Evolutionary conservation across 64 coral and sea anemone genomes (phyloP).

Genomic region (Platygyra sinensis): DNA sequence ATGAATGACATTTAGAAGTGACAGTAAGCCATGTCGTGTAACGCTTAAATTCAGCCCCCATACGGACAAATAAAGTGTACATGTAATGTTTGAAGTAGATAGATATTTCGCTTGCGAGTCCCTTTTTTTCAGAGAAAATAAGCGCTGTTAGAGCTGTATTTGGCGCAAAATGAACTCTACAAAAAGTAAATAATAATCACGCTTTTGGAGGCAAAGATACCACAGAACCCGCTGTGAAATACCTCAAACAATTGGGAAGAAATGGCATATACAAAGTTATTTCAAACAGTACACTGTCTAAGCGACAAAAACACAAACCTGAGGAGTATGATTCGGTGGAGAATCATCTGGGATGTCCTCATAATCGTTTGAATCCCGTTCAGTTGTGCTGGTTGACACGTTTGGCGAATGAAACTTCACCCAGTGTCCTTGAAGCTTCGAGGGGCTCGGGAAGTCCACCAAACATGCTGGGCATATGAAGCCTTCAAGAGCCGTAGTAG

Average conservation of each 20-base stretch:
- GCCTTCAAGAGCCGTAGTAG: constrained; percentile 73
- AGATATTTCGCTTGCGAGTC: neutral
- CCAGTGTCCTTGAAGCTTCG: constrained; percentile 90
- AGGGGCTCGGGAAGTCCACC: constrained; percentile 82
- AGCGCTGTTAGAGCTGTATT: neutral
- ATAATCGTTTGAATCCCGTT: constrained; percentile 55
- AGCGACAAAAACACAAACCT: neutral
- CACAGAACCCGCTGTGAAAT: constrained; percentile 7
- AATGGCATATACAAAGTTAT: neutral
- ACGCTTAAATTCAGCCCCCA: neutral
- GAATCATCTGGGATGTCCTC: constrained; percentile 58
- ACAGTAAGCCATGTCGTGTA: neutral
- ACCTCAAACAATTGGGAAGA: constrained; percentile 6
- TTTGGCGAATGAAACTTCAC: constrained; percentile 75
- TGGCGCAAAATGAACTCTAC: neutral
- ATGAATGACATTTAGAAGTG: neutral
- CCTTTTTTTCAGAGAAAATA: neutral
- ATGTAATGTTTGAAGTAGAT: neutral
- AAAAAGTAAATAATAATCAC: constrained; percentile 17
- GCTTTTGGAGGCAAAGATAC: constrained; percentile 11
- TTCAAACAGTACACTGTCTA: neutral
- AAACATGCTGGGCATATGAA: constrained; percentile 92
- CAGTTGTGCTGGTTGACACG: neutral
- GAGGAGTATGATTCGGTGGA: constrained; percentile 5
- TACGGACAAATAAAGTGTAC: neutral